phyloP scores from a whole-genome alignment of 2,113 vertebrate genomes.

The Ochotona princeps region DNA sequence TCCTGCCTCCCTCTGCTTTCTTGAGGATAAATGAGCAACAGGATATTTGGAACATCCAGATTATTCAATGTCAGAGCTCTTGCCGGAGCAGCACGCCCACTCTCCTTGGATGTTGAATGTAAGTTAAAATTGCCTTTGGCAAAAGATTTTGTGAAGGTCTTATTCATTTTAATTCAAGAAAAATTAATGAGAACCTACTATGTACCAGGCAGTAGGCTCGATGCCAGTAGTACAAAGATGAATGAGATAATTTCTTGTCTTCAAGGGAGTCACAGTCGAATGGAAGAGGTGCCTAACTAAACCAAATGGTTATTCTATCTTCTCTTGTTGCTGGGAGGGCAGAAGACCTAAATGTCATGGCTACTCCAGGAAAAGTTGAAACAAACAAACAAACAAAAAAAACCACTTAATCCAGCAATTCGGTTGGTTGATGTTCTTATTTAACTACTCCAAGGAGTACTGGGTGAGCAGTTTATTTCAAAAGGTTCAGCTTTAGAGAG shows the following conservation, averaged over 20 bases:
- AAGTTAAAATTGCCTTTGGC: constrained; percentile 69
- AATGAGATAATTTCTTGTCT: constrained; percentile 78
- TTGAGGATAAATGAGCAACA: constrained; percentile 74
- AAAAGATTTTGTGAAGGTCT: constrained; percentile 69
- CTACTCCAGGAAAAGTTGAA: constrained; percentile 45
- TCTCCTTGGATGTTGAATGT: constrained; percentile 56
- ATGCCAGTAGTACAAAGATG: constrained; percentile 64
- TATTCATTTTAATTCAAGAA: constrained; percentile 73
- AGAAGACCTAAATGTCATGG: constrained; percentile 33
- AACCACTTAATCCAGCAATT: constrained; percentile 62
- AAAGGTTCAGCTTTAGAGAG: constrained; percentile 47
- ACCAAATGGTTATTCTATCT: constrained; percentile 37
- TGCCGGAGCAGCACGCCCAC: constrained; percentile 57
- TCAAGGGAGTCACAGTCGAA: constrained; percentile 68
- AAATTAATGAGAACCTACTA: constrained; percentile 76
- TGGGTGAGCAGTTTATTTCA: constrained; percentile 60
- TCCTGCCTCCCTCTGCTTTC: not conserved
- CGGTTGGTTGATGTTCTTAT: constrained; percentile 67
- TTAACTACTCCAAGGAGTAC: constrained; percentile 39
- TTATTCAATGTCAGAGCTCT: constrained; percentile 76
- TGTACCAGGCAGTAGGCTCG: constrained; percentile 39
- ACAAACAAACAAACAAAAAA: not conserved
- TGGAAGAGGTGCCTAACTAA: constrained; percentile 54
- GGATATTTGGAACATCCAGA: constrained; percentile 70
- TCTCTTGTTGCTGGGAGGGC: constrained; percentile 10